These are phyloP conservation scores for Fragum sueziense DNA, from an alignment of 2,888 invertebrate species.

Conservation along the genomic window DNA sequence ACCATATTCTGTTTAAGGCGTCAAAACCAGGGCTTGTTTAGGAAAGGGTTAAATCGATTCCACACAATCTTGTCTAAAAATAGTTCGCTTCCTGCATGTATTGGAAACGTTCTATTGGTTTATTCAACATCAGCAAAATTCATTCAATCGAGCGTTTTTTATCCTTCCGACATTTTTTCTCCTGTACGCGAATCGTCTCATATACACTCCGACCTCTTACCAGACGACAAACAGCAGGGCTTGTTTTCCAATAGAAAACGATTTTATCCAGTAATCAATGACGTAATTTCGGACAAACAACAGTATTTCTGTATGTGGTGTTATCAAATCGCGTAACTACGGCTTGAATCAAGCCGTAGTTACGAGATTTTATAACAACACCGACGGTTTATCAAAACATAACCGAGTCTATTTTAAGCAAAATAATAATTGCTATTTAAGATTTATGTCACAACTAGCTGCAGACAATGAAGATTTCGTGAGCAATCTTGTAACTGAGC, in stretches of 20 bases:
- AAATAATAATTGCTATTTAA: background rate
- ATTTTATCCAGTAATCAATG: background rate
- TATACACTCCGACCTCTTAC: too few species aligned
- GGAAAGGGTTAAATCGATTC: constrained; percentile 6
- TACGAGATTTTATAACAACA: too few species aligned
- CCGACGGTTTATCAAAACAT: too few species aligned
- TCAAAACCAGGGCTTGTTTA: too few species aligned
- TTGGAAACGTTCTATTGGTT: constrained; percentile 2
- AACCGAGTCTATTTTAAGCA: background rate
- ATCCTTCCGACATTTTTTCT: background rate
- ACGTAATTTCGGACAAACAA: too few species aligned
- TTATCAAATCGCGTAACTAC: too few species aligned
- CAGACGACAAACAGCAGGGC: too few species aligned
- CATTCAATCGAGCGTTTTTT: constrained; percentile 4
- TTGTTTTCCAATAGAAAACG: background rate
- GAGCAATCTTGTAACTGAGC: too few species aligned
- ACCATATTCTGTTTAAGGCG: too few species aligned
- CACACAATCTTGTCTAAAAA: background rate
- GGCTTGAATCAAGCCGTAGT: too few species aligned
- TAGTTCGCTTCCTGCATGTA: background rate
- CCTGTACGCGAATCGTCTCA: background rate
- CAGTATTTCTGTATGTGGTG: too few species aligned
- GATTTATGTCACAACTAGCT: background rate
- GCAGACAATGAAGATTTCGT: too few species aligned
- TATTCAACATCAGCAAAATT: constrained; percentile 6